These are phyloP conservation scores for Stegophylla sp. DNA, from an alignment of 2,888 invertebrate species.

Conservation along the genomic window DNA sequence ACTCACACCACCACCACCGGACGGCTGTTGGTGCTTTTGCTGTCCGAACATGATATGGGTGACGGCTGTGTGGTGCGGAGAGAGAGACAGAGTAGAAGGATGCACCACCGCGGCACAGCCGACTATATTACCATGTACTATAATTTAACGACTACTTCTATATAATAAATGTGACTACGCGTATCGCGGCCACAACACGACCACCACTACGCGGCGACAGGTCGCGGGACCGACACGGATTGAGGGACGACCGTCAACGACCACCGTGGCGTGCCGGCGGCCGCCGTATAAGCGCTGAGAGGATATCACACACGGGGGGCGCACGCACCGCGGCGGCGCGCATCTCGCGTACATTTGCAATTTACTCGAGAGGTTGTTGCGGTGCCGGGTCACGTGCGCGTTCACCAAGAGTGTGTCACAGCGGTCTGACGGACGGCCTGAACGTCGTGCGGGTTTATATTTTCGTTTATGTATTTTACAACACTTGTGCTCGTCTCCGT, in stretches of 20 bases:
- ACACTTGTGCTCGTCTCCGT: neutral
- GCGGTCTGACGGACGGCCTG: no score
- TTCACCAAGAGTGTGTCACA: constrained; percentile 33
- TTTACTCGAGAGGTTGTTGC: constrained; percentile 45
- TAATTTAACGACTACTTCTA: no score
- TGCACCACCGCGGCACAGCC: no score
- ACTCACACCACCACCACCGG: neutral
- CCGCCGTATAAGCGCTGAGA: neutral
- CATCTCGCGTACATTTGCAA: constrained; percentile 8
- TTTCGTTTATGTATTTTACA: no score
- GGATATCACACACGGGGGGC: constrained; percentile 27
- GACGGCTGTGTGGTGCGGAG: no score
- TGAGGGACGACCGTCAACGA: constrained; percentile 4
- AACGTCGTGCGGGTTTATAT: neutral
- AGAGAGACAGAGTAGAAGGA: no score
- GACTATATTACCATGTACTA: no score
- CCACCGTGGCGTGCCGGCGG: neutral
- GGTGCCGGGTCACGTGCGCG: constrained; percentile 42
- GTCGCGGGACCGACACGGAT: constrained; percentile 19
- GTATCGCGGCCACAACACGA: neutral
- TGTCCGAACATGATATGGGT: constrained; percentile 18
- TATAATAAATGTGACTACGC: neutral
- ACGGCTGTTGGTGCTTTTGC: neutral
- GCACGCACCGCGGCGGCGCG: constrained; percentile 9
- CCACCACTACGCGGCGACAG: neutral